A percentile compares a stretch with the other conserved stretches of the same genome.
These are phyloP conservation scores for Eupithecia tripunctaria DNA, from an alignment of 2,888 invertebrate species.

Conservation along the genomic window DNA sequence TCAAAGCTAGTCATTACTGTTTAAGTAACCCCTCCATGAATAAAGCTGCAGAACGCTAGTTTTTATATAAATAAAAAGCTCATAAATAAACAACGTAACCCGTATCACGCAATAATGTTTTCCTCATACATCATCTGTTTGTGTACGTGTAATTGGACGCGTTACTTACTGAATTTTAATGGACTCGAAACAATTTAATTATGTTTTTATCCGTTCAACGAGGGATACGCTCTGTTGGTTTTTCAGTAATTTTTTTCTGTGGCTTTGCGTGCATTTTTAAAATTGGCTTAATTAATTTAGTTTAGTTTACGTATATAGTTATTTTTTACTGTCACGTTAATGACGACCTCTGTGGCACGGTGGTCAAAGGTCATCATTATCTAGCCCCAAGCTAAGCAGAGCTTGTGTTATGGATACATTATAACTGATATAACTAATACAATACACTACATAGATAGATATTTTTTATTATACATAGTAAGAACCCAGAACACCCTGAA, in stretches of 20 bases:
- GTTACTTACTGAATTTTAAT: conserved; percentile 28
- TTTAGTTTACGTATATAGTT: no score
- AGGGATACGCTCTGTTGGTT: neutral
- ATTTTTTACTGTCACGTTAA: no score
- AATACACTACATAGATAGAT: no score
- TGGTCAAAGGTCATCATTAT: no score
- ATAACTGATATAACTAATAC: no score
- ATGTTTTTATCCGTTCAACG: conserved; percentile 14
- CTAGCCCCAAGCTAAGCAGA: no score
- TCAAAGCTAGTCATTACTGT: neutral
- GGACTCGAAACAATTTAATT: conserved; percentile 17
- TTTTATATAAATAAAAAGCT: neutral
- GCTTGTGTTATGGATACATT: no score
- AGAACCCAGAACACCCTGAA: no score
- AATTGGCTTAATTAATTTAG: no score
- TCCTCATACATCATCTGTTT: conserved; percentile 20
- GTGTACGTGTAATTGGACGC: conserved; percentile 26
- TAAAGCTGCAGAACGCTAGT: neutral
- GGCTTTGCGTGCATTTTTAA: no score
- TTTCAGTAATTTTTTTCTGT: neutral
- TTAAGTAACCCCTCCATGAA: neutral
- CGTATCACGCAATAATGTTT: conserved; percentile 15
- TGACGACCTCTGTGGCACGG: no score
- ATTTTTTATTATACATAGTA: no score
- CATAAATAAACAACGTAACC: neutral